phyloP scores from a whole-genome alignment of 2,888 invertebrate species.

The Brenthis hecate region DNA sequence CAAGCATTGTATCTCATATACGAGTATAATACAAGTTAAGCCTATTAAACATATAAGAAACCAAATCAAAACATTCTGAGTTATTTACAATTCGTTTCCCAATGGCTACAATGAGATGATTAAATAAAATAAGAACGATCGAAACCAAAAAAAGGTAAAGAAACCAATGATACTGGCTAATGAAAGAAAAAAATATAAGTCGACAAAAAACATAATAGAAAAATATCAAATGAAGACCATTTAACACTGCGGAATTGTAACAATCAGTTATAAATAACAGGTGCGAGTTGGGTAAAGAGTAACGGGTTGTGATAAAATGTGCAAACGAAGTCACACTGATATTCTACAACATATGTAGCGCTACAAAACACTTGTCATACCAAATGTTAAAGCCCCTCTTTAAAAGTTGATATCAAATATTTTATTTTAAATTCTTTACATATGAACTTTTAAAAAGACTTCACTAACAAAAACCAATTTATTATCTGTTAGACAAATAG shows the following conservation, averaged over 20 bases:
- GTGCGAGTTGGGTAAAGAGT: constrained; percentile 28
- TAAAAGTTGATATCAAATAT: no score
- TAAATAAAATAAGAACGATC: constrained; percentile 39
- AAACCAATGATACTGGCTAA: constrained; percentile 39
- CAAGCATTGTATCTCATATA: constrained; percentile 27
- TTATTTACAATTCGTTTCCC: constrained; percentile 25
- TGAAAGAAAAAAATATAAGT: constrained; percentile 40
- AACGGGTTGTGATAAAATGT: not conserved
- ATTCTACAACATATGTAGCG: constrained; percentile 3
- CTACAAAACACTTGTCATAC: not conserved
- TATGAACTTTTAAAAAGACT: not conserved
- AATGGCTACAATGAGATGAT: constrained; percentile 42
- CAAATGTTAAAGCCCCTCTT: no score
- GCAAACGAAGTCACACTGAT: not conserved
- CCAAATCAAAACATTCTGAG: constrained; percentile 22
- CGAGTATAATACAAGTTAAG: constrained; percentile 2
- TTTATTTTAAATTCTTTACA: no score
- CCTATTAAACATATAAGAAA: constrained; percentile 31
- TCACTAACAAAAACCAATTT: not conserved
- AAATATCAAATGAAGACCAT: constrained; percentile 35
- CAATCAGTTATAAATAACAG: constrained; percentile 27
- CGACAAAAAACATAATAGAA: constrained; percentile 37
- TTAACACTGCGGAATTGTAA: constrained; percentile 30
- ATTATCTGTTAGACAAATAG: not conserved
- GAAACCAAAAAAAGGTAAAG: constrained; percentile 40